These are phyloP conservation scores for Erpobdella octoculata DNA, from an alignment of 2,888 invertebrate species.

Conservation along the genomic window DNA sequence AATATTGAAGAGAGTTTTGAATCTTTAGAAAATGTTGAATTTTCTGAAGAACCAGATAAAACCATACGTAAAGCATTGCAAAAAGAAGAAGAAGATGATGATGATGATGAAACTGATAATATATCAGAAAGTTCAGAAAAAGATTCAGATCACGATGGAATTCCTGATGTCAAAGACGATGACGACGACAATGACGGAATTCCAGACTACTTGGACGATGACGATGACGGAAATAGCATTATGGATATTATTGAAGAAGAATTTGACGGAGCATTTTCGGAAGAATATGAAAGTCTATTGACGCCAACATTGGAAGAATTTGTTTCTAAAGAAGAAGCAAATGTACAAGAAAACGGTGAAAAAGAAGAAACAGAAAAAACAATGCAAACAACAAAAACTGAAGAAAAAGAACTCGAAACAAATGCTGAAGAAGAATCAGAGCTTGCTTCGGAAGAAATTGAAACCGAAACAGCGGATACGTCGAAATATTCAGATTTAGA, in stretches of 20 bases:
- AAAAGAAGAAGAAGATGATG: constrained; percentile 29
- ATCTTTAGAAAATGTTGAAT: no score
- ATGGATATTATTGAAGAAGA: constrained; percentile 30
- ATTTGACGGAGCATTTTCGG: neutral
- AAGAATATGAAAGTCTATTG: constrained; percentile 15
- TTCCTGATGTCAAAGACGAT: constrained; percentile 28
- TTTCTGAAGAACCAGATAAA: neutral
- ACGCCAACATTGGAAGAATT: no score
- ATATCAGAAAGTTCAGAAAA: neutral
- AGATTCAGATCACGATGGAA: constrained; percentile 31
- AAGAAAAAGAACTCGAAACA: neutral
- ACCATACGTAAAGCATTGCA: neutral
- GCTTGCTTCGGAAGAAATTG: constrained; percentile 36
- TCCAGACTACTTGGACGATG: constrained; percentile 37
- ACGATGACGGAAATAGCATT: constrained; percentile 37
- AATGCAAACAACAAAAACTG: no score
- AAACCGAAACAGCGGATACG: constrained; percentile 30
- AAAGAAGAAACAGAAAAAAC: no score
- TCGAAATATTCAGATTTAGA: constrained; percentile 21
- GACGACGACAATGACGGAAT: constrained; percentile 31
- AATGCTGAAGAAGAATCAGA: constrained; percentile 14
- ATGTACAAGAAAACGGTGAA: no score
- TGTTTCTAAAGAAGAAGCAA: no score
- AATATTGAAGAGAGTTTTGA: no score
- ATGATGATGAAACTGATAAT: constrained; percentile 43